A percentile compares a stretch with the other conserved stretches of the same genome.
Conservation (phyloP, 2,113 vertebrate species). For the Myxocyprinus asiaticus region DNA sequence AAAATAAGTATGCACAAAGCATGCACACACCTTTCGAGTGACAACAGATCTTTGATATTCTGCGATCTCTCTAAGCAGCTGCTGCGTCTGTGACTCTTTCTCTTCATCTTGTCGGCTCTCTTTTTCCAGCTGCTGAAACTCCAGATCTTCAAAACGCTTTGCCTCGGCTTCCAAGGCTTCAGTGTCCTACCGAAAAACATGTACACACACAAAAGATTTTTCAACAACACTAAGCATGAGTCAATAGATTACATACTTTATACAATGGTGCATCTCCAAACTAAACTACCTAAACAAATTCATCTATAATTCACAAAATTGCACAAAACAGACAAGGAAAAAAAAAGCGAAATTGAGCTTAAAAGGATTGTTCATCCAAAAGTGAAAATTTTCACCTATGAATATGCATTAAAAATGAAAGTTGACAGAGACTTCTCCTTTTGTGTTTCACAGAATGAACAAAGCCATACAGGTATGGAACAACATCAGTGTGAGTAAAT, state of each 20-base stretch:
- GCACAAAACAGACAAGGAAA: neutral
- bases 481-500: too few relatives aligned
- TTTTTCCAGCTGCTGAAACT: constrained; percentile 90
- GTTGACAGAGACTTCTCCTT: too few relatives aligned
- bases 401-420: too few relatives aligned
- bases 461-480: too few relatives aligned
- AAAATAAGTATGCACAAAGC: neutral
- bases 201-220: neutral
- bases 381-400: too few relatives aligned
- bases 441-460: too few relatives aligned
- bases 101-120: constrained; percentile 89
- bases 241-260: neutral
- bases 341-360: neutral
- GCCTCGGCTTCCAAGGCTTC: constrained; percentile 80
- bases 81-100: constrained; percentile 83
- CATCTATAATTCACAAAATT: neutral
- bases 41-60: constrained; percentile 86
- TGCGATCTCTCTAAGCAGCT: constrained; percentile 84
- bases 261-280: neutral
- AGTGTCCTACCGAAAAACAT: constrained; percentile 68
- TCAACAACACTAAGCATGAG: neutral
- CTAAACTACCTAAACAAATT: neutral
- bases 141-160: constrained; percentile 88
- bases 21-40: constrained; percentile 80
- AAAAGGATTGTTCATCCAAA: too few relatives aligned